These are phyloP conservation scores for Myotis myotis DNA, from an alignment of 2,797 vertebrate species.

Conservation along the genomic window DNA sequence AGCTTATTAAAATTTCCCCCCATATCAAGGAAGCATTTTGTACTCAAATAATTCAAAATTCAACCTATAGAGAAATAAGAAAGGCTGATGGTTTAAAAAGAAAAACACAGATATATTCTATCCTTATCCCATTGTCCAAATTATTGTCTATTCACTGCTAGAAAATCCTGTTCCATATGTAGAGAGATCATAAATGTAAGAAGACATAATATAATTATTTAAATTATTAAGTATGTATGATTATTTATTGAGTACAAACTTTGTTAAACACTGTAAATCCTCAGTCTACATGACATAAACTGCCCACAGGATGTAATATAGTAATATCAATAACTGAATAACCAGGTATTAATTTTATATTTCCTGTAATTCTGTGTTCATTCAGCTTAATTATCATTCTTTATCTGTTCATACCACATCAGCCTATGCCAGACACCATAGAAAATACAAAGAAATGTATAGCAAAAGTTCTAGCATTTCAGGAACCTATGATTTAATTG, in stretches of 20 bases:
- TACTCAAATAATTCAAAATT: slow-evolving; percentile 14
- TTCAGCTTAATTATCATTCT: slow-evolving; percentile 3
- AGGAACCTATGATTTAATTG: slow-evolving; percentile 5
- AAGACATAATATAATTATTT: neutral
- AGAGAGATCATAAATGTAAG: neutral
- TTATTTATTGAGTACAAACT: neutral
- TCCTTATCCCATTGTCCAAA: neutral
- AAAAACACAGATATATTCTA: neutral
- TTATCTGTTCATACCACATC: neutral
- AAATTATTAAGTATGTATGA: neutral
- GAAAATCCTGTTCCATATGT: neutral
- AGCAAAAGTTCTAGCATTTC: neutral
- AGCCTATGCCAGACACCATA: neutral
- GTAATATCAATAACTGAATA: neutral
- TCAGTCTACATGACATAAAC: neutral
- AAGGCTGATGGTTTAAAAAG: neutral
- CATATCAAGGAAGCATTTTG: neutral
- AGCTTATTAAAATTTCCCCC: neutral
- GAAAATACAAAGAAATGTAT: neutral
- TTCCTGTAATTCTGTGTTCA: slow-evolving; percentile 34
- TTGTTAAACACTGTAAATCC: neutral
- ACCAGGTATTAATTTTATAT: neutral
- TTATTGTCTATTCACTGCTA: neutral
- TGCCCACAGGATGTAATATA: neutral
- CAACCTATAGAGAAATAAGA: slow-evolving; percentile 10